These are phyloP conservation scores for Trissonchulus latispiculum DNA, from an alignment of 2,888 invertebrate genomes.

Conservation along the genomic window DNA sequence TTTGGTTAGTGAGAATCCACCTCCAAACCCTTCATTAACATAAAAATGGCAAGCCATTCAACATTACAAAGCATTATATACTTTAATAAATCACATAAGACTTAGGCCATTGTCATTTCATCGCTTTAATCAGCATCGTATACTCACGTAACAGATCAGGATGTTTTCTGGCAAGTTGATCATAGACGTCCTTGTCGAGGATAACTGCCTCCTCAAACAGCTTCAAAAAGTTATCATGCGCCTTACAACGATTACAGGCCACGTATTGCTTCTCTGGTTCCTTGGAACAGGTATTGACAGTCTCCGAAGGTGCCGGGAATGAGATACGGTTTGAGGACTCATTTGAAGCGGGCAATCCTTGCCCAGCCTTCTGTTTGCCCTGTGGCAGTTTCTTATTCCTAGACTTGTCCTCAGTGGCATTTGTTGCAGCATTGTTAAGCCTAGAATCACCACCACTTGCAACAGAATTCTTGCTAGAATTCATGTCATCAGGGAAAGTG, in stretches of 20 bases:
- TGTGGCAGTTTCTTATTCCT: too few species aligned
- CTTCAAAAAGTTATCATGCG: not conserved
- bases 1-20: too few species aligned
- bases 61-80: too few species aligned
- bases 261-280: too few species aligned
- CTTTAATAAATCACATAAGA: too few species aligned
- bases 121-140: not conserved
- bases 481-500: not conserved
- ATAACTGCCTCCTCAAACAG: not conserved
- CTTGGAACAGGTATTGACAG: not conserved
- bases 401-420: not conserved
- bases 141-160: not conserved
- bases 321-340: too few species aligned
- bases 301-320: not conserved
- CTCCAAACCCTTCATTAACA: too few species aligned
- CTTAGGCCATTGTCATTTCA: too few species aligned
- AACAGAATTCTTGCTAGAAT: not conserved
- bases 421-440: not conserved
- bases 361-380: too few species aligned
- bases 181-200: not conserved
- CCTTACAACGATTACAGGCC: not conserved
- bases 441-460: not conserved
- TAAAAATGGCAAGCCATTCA: too few species aligned
- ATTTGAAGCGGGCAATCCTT: not conserved
- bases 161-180: not conserved